A percentile compares a stretch with the other conserved stretches of the same genome.
Conservation (phyloP, 2,797 vertebrate species). For the Manis pentadactyla region DNA sequence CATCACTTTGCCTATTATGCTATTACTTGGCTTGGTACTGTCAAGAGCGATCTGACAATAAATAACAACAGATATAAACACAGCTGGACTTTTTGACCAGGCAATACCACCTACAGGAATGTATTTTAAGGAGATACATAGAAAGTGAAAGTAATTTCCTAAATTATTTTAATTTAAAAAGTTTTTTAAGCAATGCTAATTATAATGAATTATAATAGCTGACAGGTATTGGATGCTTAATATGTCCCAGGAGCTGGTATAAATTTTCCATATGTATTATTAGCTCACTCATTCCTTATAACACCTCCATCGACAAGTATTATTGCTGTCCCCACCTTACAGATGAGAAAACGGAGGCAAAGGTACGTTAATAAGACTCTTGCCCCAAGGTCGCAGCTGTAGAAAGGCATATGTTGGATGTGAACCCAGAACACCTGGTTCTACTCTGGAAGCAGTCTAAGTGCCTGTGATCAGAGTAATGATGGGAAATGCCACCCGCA, state of each 20-base stretch:
- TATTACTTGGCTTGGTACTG: background rate
- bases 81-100: background rate
- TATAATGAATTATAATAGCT: background rate
- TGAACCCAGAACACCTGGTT: background rate
- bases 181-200: background rate
- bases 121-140: background rate
- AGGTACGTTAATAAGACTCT: background rate
- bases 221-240: background rate
- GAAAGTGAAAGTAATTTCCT: background rate
- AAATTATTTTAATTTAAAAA: background rate
- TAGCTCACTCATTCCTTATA: background rate
- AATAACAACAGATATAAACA: background rate
- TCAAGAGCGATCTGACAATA: background rate
- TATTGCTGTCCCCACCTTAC: background rate
- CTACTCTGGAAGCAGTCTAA: background rate
- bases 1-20: no score
- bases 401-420: background rate
- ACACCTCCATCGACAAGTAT: background rate
- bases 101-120: background rate
- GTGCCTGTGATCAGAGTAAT: background rate
- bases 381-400: background rate
- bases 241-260: background rate
- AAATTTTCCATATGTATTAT: background rate
- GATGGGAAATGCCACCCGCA: no score
- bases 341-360: background rate